Base-by-base conservation (phyloP, 2,797 vertebrate species). In the Schizopygopsis malacanthus region DNA sequence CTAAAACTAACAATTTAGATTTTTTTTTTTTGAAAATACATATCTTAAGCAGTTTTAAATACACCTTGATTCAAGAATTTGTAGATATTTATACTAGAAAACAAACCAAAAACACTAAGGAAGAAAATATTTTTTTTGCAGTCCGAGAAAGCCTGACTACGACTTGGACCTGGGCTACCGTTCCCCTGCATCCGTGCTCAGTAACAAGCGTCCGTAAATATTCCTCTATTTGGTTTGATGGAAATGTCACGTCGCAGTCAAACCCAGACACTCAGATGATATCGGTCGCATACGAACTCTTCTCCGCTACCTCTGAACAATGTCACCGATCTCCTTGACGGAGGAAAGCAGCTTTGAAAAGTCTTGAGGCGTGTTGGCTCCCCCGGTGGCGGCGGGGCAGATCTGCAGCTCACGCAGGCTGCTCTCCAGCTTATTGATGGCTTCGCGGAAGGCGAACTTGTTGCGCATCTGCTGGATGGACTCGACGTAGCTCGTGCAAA, bases 401-500 rank as follows among this genome's bases (percentile, higher is more conserved):
- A 99, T 99, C 91, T 99, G 98, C 39, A 99, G 96, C 94, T 99
- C 97, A 0, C 98, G 94, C 33, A 99, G 95, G 90, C 95, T 98
- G 80, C 90, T 96, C 94, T 99, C 98, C 84, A 99, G 95, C 91
- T 99, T 99, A 95, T 98, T 99, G 95, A 99, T 98, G 90, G 98
- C 98, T 92, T 99, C 98, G 0, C 98, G 96, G 91, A 99, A 99
- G 28, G 98, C 96, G 6, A 99, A 99, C 90, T 99, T 99, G 93
- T 98, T 99, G 91, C 98, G 94, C 98, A 99, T 99, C 91, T 99
- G 98, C 93, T 99, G 98, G 91, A 99, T 99, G 92, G 97, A 99
- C 94, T 99, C 98, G 83, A 99, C 98, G 0, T 96, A 99, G 93
- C 96, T 97, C 89, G 96, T 92, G 0, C 98, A 99, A 95, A 96